Conservation (phyloP, 2,113 vertebrate species). For the Picathartes gymnocephalus region DNA sequence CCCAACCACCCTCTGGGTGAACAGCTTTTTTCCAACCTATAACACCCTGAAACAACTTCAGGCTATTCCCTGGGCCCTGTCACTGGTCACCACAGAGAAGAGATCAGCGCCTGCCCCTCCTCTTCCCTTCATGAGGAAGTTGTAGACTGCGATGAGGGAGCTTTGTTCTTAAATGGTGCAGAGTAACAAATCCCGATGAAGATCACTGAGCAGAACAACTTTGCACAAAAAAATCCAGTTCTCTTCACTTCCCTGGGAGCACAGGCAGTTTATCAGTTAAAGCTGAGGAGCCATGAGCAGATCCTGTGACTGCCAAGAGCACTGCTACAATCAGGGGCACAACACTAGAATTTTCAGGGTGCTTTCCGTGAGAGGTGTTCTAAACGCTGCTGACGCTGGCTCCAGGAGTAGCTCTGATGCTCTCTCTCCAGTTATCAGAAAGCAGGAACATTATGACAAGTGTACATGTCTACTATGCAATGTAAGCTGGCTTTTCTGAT, state of each 20-base stretch:
- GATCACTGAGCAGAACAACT: neutral
- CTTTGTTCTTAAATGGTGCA: neutral
- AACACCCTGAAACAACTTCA: neutral
- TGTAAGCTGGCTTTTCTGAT: neutral
- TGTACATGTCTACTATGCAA: neutral
- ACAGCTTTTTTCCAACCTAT: neutral
- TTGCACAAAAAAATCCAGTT: neutral
- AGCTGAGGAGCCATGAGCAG: neutral
- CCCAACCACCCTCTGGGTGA: neutral
- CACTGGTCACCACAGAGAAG: neutral
- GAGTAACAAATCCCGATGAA: neutral
- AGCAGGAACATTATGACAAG: neutral
- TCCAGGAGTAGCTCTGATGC: neutral
- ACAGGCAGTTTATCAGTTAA: neutral
- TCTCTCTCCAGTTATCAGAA: neutral
- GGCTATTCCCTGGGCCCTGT: neutral
- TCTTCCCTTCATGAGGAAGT: neutral
- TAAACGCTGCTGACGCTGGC: fast-evolving
- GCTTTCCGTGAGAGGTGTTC: neutral
- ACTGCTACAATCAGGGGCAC: neutral
- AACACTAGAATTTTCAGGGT: neutral
- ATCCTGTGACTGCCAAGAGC: neutral
- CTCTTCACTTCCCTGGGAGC: neutral
- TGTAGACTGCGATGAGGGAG: neutral
- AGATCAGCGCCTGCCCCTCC: neutral